Conservation (phyloP, 2,113 vertebrate genomes). For the Haemorhous mexicanus region DNA sequence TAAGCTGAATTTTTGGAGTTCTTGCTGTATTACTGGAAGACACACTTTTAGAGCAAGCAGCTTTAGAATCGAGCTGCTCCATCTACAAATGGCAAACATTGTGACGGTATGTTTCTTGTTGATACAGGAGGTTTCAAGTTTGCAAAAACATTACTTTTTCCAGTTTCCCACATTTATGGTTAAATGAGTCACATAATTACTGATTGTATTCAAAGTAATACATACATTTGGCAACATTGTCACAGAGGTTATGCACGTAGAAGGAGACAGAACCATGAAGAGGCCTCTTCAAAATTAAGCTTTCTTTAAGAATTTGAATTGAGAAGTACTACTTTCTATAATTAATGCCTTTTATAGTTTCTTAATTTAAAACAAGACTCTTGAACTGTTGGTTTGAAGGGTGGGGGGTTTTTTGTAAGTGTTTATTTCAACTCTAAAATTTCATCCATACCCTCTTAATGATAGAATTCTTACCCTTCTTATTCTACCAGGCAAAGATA, state of each 20-base stretch:
- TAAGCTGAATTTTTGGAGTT: background rate
- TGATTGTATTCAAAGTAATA: background rate
- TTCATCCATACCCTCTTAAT: background rate
- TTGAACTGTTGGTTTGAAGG: background rate
- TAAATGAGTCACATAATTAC: background rate
- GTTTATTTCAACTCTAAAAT: background rate
- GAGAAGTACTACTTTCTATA: background rate
- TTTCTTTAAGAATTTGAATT: background rate
- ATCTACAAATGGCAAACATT: background rate
- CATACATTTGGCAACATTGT: rapidly evolving
- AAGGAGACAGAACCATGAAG: background rate
- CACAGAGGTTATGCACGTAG: background rate
- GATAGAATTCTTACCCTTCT: background rate
- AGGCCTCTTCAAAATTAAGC: background rate
- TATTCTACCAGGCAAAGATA: background rate
- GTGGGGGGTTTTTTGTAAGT: rapidly evolving
- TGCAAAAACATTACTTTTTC: background rate
- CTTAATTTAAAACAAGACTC: background rate
- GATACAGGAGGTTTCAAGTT: background rate
- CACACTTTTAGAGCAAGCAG: background rate
- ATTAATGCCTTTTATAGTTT: background rate
- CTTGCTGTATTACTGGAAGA: background rate
- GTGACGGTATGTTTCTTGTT: background rate
- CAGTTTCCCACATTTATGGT: background rate
- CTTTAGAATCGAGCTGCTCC: background rate